Evolutionary conservation across 2,888 invertebrate genomes (phyloP).

Genomic region (Lepetodrilus schrolli): DNA sequence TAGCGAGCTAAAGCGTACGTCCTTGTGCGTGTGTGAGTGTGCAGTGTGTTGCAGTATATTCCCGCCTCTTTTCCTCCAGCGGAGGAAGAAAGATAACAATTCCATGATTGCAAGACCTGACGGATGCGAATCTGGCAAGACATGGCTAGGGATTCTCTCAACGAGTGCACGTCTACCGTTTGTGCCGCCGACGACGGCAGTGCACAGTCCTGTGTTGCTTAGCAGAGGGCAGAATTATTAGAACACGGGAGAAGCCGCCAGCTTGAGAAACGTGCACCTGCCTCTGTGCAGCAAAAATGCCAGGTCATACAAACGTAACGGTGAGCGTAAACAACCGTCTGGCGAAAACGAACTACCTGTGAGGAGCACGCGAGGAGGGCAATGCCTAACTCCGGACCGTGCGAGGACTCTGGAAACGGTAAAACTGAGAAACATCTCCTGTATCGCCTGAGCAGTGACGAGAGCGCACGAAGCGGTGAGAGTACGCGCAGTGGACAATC

Average conservation of each 20-base stretch:
- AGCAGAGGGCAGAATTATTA: too few species aligned
- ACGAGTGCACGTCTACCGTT: neutral
- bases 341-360: neutral
- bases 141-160: neutral
- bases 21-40: neutral
- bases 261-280: too few species aligned
- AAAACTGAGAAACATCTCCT: conserved; percentile 30
- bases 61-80: too few species aligned
- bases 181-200: neutral
- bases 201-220: too few species aligned
- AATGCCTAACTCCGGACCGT: conserved; percentile 27
- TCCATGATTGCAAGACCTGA: neutral
- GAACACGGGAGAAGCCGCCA: too few species aligned
- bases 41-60: neutral
- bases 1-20: too few species aligned
- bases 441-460: conserved; percentile 32
- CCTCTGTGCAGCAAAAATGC: too few species aligned
- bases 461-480: conserved; percentile 33
- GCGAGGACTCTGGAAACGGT: conserved; percentile 25
- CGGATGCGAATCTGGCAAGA: neutral
- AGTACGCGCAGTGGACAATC: conserved; percentile 28
- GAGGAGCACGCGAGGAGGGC: conserved; percentile 11
- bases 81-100: neutral
- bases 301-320: neutral
- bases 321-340: neutral